A percentile compares a stretch with the other conserved stretches of the same genome.
These are phyloP conservation scores for Eufriesea mexicana DNA, from an alignment of 1,140 invertebrate genomes.

Conservation along the genomic window DNA sequence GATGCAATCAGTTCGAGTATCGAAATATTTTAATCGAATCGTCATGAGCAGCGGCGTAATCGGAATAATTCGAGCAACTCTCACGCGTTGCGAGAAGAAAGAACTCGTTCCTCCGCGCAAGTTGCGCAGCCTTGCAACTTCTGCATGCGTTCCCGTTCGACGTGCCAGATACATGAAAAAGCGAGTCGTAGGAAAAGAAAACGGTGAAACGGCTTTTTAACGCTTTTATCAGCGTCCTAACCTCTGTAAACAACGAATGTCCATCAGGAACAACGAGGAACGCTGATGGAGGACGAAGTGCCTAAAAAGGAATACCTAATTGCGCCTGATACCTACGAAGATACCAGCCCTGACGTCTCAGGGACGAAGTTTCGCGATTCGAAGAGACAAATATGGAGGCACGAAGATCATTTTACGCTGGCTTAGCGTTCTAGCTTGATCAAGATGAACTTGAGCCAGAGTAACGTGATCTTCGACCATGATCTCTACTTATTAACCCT, in stretches of 20 bases:
- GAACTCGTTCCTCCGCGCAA: not conserved
- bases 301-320: not conserved
- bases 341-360: not conserved
- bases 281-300: too few species aligned
- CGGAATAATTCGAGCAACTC: not conserved
- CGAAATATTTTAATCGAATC: not conserved
- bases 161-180: conserved; percentile 40
- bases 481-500: not conserved
- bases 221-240: not conserved
- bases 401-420: not conserved
- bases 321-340: not conserved
- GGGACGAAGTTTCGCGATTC: not conserved
- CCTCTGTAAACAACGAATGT: not conserved
- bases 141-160: conserved; percentile 29
- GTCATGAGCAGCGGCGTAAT: not conserved
- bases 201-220: conserved; percentile 4
- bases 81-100: not conserved
- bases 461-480: not conserved
- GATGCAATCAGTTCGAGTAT: not conserved
- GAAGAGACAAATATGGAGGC: not conserved
- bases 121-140: not conserved
- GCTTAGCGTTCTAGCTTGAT: too few species aligned
- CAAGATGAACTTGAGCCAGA: not conserved
- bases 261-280: not conserved
- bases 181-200: conserved; percentile 24